These are phyloP conservation scores for Protula sp. DNA, from an alignment of 2,888 invertebrate species.

Conservation along the genomic window DNA sequence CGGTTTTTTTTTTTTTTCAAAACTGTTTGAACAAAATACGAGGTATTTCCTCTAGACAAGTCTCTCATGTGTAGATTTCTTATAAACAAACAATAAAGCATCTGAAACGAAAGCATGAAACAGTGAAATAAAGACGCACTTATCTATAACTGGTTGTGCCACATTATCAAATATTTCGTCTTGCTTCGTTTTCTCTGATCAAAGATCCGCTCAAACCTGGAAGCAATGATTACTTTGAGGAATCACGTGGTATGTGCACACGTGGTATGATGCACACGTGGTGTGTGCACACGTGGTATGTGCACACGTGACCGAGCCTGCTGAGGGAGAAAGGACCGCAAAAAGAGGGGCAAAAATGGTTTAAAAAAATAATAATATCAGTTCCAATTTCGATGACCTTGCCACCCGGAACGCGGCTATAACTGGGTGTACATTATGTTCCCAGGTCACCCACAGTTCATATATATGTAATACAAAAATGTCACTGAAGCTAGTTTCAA, in stretches of 20 bases:
- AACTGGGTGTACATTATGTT: no score
- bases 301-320: no score
- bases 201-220: slow-evolving; percentile 50
- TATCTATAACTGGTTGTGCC: slow-evolving; percentile 52
- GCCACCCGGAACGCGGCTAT: no score
- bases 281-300: not conserved
- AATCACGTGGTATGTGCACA: no score
- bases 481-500: no score
- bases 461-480: no score
- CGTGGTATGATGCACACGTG: not conserved
- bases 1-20: no score
- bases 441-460: no score
- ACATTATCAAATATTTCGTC: slow-evolving; percentile 53
- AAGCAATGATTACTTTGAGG: not conserved
- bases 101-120: not conserved
- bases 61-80: not conserved
- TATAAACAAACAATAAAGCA: not conserved
- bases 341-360: not conserved
- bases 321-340: not conserved
- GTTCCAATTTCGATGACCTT: not conserved
- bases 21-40: no score
- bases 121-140: slow-evolving; percentile 34
- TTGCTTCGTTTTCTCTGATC: slow-evolving; percentile 46
- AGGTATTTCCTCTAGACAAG: no score
- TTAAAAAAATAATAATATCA: not conserved